Conservation (phyloP, 1,140 invertebrate species). For the Drosophila bocqueti region DNA sequence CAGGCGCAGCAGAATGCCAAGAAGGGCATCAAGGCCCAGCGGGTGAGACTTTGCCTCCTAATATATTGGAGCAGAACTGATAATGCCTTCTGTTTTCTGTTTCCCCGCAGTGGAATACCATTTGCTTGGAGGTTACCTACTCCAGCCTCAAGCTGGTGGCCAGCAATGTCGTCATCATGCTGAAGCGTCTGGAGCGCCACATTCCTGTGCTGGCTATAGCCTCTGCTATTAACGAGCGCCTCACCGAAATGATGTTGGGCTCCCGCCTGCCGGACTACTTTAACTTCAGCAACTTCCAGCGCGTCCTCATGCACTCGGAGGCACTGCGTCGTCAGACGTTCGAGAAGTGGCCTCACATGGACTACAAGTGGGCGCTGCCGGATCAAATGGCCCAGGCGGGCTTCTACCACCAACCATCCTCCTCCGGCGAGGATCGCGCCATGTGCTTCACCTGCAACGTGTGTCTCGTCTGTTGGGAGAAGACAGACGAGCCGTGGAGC, state of each 20-base stretch:
- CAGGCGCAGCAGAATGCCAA: slow-evolving; percentile 89
- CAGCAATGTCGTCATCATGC: slow-evolving; percentile 91
- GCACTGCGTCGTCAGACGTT: slow-evolving; percentile 95
- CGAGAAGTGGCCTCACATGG: slow-evolving; percentile 97
- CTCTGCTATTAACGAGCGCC: slow-evolving; percentile 93
- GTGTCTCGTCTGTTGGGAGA: slow-evolving; percentile 97
- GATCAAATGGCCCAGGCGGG: slow-evolving; percentile 98
- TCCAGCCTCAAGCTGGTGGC: slow-evolving; percentile 92
- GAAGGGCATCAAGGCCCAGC: slow-evolving; percentile 93
- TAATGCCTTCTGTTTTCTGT: not conserved
- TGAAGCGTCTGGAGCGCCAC: slow-evolving; percentile 92
- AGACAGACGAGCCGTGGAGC: slow-evolving; percentile 97
- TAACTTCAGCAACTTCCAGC: slow-evolving; percentile 81
- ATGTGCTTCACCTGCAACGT: slow-evolving; percentile 98
- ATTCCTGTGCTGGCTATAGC: slow-evolving; percentile 94
- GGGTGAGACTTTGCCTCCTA: slow-evolving; percentile 86
- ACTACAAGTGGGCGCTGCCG: slow-evolving; percentile 97
- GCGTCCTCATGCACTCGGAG: slow-evolving; percentile 95
- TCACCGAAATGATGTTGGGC: slow-evolving; percentile 90
- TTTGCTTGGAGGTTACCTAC: slow-evolving; percentile 92
- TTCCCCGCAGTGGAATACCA: slow-evolving; percentile 93
- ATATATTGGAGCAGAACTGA: not conserved
- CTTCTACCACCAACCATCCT: slow-evolving; percentile 96
- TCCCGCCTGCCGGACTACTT: slow-evolving; percentile 85
- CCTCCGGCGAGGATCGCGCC: slow-evolving; percentile 94